Conservation (phyloP, 2,797 vertebrate species). For the Spinus pinus region DNA sequence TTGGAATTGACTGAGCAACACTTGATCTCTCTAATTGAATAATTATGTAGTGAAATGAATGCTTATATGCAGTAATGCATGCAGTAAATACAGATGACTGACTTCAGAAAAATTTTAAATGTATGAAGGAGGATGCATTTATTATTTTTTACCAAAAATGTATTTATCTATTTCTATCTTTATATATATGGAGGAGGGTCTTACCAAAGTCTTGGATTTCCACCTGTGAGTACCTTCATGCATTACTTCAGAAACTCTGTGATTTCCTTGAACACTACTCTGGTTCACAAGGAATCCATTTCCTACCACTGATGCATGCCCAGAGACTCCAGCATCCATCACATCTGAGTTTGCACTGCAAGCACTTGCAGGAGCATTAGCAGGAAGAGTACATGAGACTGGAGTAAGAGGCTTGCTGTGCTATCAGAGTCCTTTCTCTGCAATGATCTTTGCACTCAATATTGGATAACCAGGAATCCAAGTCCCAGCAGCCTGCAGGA, state of each 20-base stretch:
- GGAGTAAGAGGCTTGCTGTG: background rate
- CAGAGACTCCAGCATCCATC: conserved; percentile 51
- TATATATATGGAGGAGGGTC: background rate
- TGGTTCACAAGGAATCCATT: conserved; percentile 25
- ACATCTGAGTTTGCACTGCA: conserved; percentile 46
- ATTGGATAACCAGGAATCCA: conserved; percentile 12
- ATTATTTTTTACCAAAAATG: background rate
- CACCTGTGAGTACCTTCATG: background rate
- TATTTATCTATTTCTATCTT: background rate
- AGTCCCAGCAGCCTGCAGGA: background rate
- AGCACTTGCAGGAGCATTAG: conserved; percentile 40
- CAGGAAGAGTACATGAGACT: background rate
- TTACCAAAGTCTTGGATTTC: background rate
- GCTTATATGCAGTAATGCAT: background rate
- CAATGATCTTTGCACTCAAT: conserved; percentile 12
- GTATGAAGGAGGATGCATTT: background rate
- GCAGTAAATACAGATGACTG: background rate
- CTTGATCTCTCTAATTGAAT: background rate
- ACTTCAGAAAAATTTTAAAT: background rate
- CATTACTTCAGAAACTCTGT: conserved; percentile 7
- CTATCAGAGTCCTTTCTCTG: background rate
- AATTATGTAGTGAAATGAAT: background rate
- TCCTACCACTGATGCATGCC: conserved; percentile 17
- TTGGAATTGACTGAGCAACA: background rate
- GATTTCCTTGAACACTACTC: conserved; percentile 45